These are phyloP conservation scores for Lytechinus pictus DNA, from an alignment of 35 echinoderm and acorn worm genomes.

Conservation along the genomic window DNA sequence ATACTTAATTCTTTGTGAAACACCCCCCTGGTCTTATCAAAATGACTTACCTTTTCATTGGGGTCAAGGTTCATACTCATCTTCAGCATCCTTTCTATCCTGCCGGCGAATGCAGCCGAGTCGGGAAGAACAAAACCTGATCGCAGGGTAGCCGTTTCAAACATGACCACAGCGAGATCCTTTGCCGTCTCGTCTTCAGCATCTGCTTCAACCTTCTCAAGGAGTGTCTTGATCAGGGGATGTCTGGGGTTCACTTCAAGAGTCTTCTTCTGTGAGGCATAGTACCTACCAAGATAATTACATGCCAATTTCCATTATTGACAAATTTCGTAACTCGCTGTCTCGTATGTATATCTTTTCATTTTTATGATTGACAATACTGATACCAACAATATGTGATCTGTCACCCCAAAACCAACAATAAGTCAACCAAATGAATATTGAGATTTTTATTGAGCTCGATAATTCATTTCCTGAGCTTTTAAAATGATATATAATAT, in stretches of 20 bases:
- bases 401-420: no score
- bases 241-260: constrained; percentile 93
- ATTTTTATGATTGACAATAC: no score
- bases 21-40: no score
- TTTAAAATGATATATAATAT: no score
- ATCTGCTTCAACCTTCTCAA: constrained; percentile 79
- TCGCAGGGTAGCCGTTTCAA: constrained; percentile 91
- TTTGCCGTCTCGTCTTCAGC: constrained; percentile 78
- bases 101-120: constrained; percentile 77
- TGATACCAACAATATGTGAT: no score
- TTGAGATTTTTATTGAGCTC: no score
- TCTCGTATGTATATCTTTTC: no score
- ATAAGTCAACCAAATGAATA: no score
- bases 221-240: constrained; percentile 88
- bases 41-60: constrained; percentile 74
- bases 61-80: constrained; percentile 88
- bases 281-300: constrained; percentile 64
- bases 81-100: constrained; percentile 93
- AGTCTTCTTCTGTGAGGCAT: constrained; percentile 92
- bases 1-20: no score
- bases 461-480: no score
- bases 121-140: constrained; percentile 87
- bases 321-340: no score
- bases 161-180: constrained; percentile 92
- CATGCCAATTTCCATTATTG: neutral